phyloP scores from a whole-genome alignment of 2,888 invertebrate species.

The Eupithecia abbreviata region DNA sequence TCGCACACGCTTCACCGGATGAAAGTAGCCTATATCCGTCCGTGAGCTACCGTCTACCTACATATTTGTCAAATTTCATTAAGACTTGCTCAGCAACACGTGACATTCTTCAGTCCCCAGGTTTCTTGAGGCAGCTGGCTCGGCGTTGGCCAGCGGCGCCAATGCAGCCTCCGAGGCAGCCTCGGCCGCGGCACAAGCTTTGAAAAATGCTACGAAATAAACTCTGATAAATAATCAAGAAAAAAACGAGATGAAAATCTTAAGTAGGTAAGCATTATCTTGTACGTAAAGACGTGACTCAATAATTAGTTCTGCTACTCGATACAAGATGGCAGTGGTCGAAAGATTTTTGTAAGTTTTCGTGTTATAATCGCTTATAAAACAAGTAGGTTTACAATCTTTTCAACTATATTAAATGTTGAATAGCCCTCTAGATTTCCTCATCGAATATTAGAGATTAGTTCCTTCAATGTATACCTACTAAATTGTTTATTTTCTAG shows the following conservation, averaged over 20 bases:
- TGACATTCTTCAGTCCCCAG: background rate
- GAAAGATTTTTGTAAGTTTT: background rate
- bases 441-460: background rate
- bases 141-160: background rate
- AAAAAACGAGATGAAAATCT: background rate
- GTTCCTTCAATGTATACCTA: background rate
- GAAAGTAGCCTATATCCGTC: too few species aligned
- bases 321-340: background rate
- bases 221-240: background rate
- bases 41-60: too few species aligned
- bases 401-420: background rate
- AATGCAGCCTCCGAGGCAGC: background rate
- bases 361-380: background rate
- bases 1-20: too few species aligned
- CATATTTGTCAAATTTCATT: too few species aligned
- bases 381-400: background rate
- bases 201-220: constrained; percentile 3
- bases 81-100: too few species aligned
- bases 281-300: background rate
- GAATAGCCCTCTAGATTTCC: background rate
- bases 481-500: background rate
- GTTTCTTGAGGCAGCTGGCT: background rate
- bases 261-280: background rate
- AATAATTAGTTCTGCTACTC: background rate
- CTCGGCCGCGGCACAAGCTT: background rate